Conservation (phyloP, 2,113 vertebrate genomes). For the Polypterus senegalus region DNA sequence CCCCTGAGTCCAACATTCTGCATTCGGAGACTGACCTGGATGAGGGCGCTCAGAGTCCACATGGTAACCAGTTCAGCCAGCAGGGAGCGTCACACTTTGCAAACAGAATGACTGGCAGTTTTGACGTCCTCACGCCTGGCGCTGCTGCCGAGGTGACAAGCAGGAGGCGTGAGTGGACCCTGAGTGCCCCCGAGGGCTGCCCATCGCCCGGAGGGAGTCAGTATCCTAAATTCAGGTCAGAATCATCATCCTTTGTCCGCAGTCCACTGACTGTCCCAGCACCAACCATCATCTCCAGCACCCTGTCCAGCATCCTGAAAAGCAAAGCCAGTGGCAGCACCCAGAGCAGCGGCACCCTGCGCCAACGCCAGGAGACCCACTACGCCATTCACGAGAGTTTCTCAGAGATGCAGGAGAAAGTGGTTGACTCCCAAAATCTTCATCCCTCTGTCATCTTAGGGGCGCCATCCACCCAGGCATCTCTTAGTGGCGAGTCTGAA, state of each 20-base stretch:
- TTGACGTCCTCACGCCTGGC: slow-evolving; percentile 32
- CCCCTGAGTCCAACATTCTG: slow-evolving; percentile 62
- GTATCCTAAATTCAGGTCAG: slow-evolving; percentile 33
- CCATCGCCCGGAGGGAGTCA: slow-evolving; percentile 30
- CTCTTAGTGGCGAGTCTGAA: slow-evolving; percentile 42
- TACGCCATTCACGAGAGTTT: slow-evolving; percentile 37
- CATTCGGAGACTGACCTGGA: slow-evolving; percentile 67
- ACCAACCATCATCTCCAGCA: slow-evolving; percentile 32
- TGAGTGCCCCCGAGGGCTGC: slow-evolving; percentile 37
- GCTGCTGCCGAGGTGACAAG: slow-evolving; percentile 32
- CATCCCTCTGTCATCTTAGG: slow-evolving; percentile 46
- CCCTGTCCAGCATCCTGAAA: slow-evolving; percentile 33
- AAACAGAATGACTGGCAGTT: slow-evolving; percentile 22
- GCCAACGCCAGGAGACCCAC: slow-evolving; percentile 37
- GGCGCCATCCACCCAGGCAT: slow-evolving; percentile 47
- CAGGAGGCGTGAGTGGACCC: slow-evolving; percentile 31
- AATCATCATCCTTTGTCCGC: slow-evolving; percentile 41
- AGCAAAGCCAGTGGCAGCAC: slow-evolving; percentile 24
- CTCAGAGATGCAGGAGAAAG: slow-evolving; percentile 45
- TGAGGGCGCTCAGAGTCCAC: slow-evolving; percentile 44
- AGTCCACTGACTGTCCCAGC: slow-evolving; percentile 39
- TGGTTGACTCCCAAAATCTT: slow-evolving; percentile 65
- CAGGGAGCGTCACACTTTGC: slow-evolving; percentile 39
- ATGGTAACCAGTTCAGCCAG: slow-evolving; percentile 37
- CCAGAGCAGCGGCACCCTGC: slow-evolving; percentile 26